Base-by-base conservation (phyloP, 2,113 vertebrate genomes). In the Xenus cinereus region DNA sequence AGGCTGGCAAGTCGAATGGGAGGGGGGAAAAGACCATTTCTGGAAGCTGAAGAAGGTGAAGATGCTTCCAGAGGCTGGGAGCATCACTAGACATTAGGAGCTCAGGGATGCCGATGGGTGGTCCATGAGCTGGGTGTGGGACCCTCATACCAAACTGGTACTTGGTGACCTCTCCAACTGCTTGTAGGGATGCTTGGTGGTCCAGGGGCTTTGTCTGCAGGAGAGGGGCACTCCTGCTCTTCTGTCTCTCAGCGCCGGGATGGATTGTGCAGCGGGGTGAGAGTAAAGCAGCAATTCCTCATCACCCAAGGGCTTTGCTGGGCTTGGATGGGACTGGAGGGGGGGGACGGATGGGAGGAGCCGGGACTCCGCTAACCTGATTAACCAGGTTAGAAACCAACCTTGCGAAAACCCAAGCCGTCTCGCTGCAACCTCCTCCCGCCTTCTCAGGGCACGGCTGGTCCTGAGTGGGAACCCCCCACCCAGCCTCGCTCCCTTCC, bases 291-390 rank as follows among this genome's bases (percentile, higher is more conserved):
- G 45, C 28, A 0, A 45, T 93, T 84, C 89, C 80, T 81, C 93
- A 43, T 63, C 91, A 41, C 94, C 91, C 95, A 3, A 37, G 91
- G 86, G 91, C 83, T 95, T 63, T 79, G 69, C 90, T 2, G 87
- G 78, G 46, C 78, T 88, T 6, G 64, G 83, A 45, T 27, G 84
- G 82, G 66, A 43, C 46, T 33, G 88, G 39, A 37, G 2, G 2
- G 17, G 35, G 71, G 45, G 37, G 45, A 35, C 6, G 75, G 37
- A 54, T 63, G 94, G 94, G 95, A 97, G 95, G 94, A 94, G 94
- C 94, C 2, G 22, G 78, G 11, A 28, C 50, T 93, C 79, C 10
- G 10, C 85, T 69, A 62, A 86, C 96, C 95, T 90, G 80, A 95
- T 89, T 66, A 57, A 77, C 88, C 94, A 63, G 68, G 76, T 84